These are phyloP conservation scores for Antennarius striatus DNA, from an alignment of 2,113 vertebrate species.

Conservation along the genomic window DNA sequence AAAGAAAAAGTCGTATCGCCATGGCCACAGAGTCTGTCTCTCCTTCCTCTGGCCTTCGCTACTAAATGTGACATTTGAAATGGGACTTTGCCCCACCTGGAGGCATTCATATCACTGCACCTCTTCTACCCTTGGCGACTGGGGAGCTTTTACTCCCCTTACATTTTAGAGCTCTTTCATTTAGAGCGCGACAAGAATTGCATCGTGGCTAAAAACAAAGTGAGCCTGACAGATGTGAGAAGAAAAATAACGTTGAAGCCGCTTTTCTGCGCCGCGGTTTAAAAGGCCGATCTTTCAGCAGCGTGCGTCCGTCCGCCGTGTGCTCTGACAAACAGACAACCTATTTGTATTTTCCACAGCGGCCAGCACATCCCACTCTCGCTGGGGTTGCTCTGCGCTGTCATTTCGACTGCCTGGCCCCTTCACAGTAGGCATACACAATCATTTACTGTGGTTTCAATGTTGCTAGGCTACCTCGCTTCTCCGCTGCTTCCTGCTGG, in stretches of 20 bases:
- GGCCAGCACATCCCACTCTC: slow-evolving; percentile 70
- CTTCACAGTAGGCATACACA: slow-evolving; percentile 62
- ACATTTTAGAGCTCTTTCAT: slow-evolving; percentile 34
- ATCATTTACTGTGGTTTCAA: slow-evolving; percentile 68
- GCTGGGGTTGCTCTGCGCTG: slow-evolving; percentile 64
- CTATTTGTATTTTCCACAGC: slow-evolving; percentile 63
- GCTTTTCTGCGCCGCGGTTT: background rate
- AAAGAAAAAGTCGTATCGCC: slow-evolving; percentile 40
- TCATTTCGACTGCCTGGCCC: slow-evolving; percentile 61
- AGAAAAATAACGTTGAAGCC: background rate
- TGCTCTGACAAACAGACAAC: slow-evolving; percentile 33
- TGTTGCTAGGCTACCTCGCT: slow-evolving; percentile 81
- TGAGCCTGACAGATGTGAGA: slow-evolving; percentile 19
- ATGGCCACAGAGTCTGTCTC: slow-evolving; percentile 26
- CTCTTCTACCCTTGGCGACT: slow-evolving; percentile 13
- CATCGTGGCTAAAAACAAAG: slow-evolving; percentile 23
- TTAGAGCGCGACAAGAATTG: slow-evolving; percentile 8
- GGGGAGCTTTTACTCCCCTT: slow-evolving; percentile 17
- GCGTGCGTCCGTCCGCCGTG: slow-evolving; percentile 32
- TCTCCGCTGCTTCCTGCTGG: slow-evolving; percentile 64
- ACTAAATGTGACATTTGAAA: slow-evolving; percentile 52
- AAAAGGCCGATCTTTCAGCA: slow-evolving; percentile 30
- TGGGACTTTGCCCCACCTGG: slow-evolving; percentile 38
- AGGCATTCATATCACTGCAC: slow-evolving; percentile 49
- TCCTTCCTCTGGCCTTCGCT: slow-evolving; percentile 18